These are phyloP conservation scores for Nematolebias whitei DNA, from an alignment of 2,113 vertebrate species.

Conservation along the genomic window DNA sequence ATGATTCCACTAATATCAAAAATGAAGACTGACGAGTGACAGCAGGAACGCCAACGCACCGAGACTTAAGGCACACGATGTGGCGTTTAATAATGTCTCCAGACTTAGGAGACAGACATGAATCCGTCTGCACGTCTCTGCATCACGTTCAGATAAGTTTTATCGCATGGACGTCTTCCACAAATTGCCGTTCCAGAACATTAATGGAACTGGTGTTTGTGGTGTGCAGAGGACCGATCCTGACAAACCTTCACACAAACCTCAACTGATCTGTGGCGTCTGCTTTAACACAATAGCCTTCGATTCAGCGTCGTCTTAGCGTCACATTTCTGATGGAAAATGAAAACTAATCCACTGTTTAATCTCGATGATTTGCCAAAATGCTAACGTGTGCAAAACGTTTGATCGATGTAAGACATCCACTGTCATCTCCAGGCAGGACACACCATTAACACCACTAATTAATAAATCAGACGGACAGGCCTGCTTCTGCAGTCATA, in stretches of 20 bases:
- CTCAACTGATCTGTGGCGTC: background rate
- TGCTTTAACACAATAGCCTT: slow-evolving; percentile 11
- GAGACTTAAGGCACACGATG: too few species aligned
- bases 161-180: background rate
- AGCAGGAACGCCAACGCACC: too few species aligned
- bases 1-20: too few species aligned
- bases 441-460: slow-evolving; percentile 53
- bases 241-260: background rate
- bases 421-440: slow-evolving; percentile 70
- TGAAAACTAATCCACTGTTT: slow-evolving; percentile 41
- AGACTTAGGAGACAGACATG: too few species aligned
- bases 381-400: slow-evolving; percentile 73
- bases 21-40: too few species aligned
- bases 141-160: background rate
- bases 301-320: slow-evolving; percentile 27
- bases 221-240: background rate
- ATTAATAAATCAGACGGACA: slow-evolving; percentile 57
- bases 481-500: slow-evolving; percentile 16
- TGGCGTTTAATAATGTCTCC: too few species aligned
- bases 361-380: slow-evolving; percentile 68
- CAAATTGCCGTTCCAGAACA: background rate
- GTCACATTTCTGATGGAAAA: slow-evolving; percentile 50
- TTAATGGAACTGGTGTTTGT: background rate
- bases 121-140: too few species aligned
- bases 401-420: slow-evolving; percentile 76